Base-by-base conservation (phyloP, 1,140 invertebrate genomes). In the Ceratitis capitata region DNA sequence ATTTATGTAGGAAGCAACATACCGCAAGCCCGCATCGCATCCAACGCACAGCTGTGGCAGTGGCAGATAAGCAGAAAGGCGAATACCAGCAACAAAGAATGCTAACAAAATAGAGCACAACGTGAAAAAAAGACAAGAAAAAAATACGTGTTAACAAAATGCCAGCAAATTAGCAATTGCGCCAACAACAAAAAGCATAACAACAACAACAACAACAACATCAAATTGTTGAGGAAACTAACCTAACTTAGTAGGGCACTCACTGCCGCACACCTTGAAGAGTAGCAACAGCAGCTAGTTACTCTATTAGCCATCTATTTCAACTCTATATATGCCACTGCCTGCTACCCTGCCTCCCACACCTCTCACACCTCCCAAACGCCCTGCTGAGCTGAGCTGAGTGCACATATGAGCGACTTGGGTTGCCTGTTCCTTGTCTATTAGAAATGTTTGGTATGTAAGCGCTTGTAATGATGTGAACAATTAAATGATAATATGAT, bases 391-490 rank as follows among this genome's bases (percentile, higher is more conserved):
- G n/a, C 58, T 23, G 3, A 16, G 3, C 29, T 3, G 3, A 12
- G 12, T 61, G 12, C 1, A 12, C 23, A 10, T 32, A 61, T 10
- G 1, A 26, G 23, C 23, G n/a, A 26, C 6, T 61, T 9, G n/a
- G 4, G 1, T 61, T 10, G 23, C 7, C 12, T 7, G 26, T 29
- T n/a, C n/a, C n/a, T n/a, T n/a, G n/a, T n/a, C n/a, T n/a, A n/a
- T n/a, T n/a, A n/a, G n/a, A n/a, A n/a, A 64, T 64, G 58, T 78
- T 42, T 78, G 69, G 19, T 42, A 45, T 78, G 39, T 78, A 78
- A 74, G 64, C 64, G 29, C 35, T 74, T 78, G 39, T 78, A 78
- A 78, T 78, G 39, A 78, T 78, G 35, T 78, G 69, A 78, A 78
- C n/a, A 78, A 78, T 78, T 78, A 78, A 42, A 78, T 78, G 69